Evolutionary conservation across 92 coral and sea anemone genomes (phyloP), one percentile per base, ranked within the genome.

Genomic region (Bergia sp.): DNA sequence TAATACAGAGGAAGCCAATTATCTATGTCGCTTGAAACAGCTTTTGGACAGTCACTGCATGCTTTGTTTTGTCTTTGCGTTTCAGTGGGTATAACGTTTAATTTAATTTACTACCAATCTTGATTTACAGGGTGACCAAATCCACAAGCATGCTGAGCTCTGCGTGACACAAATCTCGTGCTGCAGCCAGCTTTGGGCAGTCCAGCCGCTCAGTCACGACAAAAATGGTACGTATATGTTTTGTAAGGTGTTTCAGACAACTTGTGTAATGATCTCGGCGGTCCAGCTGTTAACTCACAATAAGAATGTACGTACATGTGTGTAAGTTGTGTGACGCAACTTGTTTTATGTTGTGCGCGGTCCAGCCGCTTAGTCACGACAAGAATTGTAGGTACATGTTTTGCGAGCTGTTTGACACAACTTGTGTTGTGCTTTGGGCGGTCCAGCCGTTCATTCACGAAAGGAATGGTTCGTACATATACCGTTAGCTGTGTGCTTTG

Each of bases 91-190:
- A 72, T 8, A 36, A 37, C 7, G 9, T 7, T 7, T 72, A 75
- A 0, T 11, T 53, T 21, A 13, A 61, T 61, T 0, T 61, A 18
- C 36, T 39, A 74, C 47, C 9, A 74, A 76, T 13, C 55, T 44
- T 67, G 50, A 3, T 55, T 82, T 29, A 18, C 61, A 92, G 94
- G 95, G 96, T 53, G 91, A 94, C 64, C 88, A 89, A 72, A 93
- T 94, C 55, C 91, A 91, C 45, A 93, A 92, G 88, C 95, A 91
- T 58, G 89, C 92, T 11, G 96, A 94, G 39, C 92, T 96, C 45
- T 89, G 91, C 21, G 93, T 96, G 15, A 89, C 93, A 44, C 99
- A 96, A 89, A 96, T 96, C n/a, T 94, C 98, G 1, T 96, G 99
- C 86, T 98, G 91, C 41, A 96, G 99, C 90, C 92, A 77, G 79